These are phyloP conservation scores for Leptopilina syphax DNA, from an alignment of 2,888 invertebrate genomes.

Conservation along the genomic window DNA sequence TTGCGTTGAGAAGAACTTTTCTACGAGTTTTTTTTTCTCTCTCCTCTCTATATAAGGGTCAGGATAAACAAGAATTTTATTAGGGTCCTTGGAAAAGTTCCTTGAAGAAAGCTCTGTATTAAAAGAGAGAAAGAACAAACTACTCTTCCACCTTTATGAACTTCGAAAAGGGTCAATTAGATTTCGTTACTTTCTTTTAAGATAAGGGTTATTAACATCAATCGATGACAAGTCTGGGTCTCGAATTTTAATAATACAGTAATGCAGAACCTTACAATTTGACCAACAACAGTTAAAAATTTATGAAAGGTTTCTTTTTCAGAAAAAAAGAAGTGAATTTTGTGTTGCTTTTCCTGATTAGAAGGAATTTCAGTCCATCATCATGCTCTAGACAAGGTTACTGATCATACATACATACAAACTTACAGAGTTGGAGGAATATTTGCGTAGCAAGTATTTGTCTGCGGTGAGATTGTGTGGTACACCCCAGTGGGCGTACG, in stretches of 20 bases:
- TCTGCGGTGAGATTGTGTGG: conserved; percentile 26
- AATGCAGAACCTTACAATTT: no score
- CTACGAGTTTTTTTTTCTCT: neutral
- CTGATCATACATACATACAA: conserved; percentile 2
- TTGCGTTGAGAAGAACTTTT: neutral
- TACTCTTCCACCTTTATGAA: neutral
- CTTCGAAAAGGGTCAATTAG: neutral
- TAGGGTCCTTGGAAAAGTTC: conserved; percentile 7
- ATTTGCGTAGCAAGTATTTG: conserved; percentile 31
- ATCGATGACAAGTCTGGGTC: conserved; percentile 44
- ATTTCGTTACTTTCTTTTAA: conserved; percentile 27
- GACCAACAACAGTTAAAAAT: no score
- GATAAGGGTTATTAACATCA: conserved; percentile 54
- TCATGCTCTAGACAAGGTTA: conserved; percentile 4
- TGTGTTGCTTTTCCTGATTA: no score
- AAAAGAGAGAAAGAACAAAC: neutral
- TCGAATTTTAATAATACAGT: no score
- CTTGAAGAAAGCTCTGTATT: neutral
- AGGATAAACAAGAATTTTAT: conserved; percentile 15
- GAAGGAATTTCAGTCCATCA: no score
- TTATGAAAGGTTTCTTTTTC: no score
- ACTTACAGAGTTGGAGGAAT: conserved; percentile 1
- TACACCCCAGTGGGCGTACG: conserved; percentile 48
- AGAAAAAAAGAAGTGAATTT: no score
- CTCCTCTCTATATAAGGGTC: neutral